These are phyloP conservation scores for Macrotrachela quadricornifera DNA, from an alignment of 1,140 invertebrate genomes.

Conservation along the genomic window DNA sequence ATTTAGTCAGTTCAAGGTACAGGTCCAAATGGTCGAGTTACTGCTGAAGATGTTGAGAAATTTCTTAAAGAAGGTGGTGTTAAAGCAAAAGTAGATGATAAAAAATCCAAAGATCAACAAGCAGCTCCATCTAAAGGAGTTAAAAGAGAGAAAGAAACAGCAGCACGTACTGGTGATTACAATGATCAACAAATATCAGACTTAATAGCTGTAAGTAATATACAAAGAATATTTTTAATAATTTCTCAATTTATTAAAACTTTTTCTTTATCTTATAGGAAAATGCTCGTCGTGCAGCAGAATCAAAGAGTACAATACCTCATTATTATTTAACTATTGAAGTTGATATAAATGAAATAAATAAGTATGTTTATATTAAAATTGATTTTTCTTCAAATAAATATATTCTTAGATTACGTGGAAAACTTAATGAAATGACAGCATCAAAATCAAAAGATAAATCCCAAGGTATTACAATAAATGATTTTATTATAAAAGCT, in stretches of 20 bases:
- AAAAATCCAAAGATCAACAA: constrained; percentile 56
- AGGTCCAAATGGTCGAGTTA: constrained; percentile 30
- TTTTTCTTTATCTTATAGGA: not conserved
- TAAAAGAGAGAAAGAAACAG: constrained; percentile 32
- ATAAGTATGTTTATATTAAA: not conserved
- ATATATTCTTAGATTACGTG: not conserved
- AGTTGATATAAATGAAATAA: constrained; percentile 53
- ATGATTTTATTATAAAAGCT: constrained; percentile 58
- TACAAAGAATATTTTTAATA: too few relatives aligned
- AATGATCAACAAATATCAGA: constrained; percentile 9
- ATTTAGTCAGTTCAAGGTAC: not conserved
- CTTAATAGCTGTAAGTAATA: not conserved
- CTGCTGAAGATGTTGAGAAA: constrained; percentile 89
- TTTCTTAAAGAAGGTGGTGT: constrained; percentile 52
- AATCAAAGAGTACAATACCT: constrained; percentile 66
- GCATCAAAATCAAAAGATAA: constrained; percentile 49
- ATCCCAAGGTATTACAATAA: constrained; percentile 58
- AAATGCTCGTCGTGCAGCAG: not conserved
- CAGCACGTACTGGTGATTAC: constrained; percentile 15
- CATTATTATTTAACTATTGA: constrained; percentile 84
- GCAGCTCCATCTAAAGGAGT: constrained; percentile 54
- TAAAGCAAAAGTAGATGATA: constrained; percentile 50
- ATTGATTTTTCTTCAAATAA: too few relatives aligned
- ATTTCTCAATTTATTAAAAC: constrained; percentile 12
- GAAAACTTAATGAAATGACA: constrained; percentile 34